Conservation (phyloP, 2,888 invertebrate species). For the Athalia rosae region DNA sequence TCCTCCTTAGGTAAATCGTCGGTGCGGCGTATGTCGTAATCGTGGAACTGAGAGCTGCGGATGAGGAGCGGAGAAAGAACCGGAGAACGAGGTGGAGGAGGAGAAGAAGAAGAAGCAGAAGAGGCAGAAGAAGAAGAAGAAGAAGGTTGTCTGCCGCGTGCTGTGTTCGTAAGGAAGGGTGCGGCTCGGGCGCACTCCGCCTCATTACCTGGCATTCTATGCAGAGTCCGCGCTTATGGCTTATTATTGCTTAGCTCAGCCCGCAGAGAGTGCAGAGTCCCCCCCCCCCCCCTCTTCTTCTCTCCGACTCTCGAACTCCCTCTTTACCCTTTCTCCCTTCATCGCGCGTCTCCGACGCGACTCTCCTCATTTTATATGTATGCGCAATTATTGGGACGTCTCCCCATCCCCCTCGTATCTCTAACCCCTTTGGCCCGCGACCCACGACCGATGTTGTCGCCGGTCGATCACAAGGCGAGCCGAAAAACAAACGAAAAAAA, state of each 20-base stretch:
- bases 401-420: conserved; percentile 12
- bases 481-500: background rate
- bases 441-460: conserved; percentile 31
- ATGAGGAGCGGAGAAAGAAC: conserved; percentile 46
- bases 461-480: conserved; percentile 17
- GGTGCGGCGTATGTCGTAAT: conserved; percentile 39
- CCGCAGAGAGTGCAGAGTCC: conserved; percentile 48
- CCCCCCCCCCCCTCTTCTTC: no score
- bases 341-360: conserved; percentile 24
- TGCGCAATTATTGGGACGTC: conserved; percentile 64
- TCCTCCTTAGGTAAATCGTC: conserved; percentile 43
- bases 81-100: conserved; percentile 49
- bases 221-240: conserved; percentile 72
- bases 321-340: conserved; percentile 31
- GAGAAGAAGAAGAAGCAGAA: conserved; percentile 54
- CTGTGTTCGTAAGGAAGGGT: conserved; percentile 65
- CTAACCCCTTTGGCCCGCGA: conserved; percentile 10
- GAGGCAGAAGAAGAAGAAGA: conserved; percentile 53
- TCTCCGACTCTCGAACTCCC: conserved; percentile 25
- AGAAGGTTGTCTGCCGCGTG: conserved; percentile 59
- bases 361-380: conserved; percentile 59
- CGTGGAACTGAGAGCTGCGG: conserved; percentile 44
- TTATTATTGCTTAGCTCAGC: conserved; percentile 71
- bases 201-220: conserved; percentile 74
- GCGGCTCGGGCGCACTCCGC: conserved; percentile 72